Percentiles rank a stretch among this genome's conserved stretches.
These are phyloP conservation scores for Callorhinus ursinus DNA, from an alignment of 2,113 vertebrate species.

Conservation along the genomic window DNA sequence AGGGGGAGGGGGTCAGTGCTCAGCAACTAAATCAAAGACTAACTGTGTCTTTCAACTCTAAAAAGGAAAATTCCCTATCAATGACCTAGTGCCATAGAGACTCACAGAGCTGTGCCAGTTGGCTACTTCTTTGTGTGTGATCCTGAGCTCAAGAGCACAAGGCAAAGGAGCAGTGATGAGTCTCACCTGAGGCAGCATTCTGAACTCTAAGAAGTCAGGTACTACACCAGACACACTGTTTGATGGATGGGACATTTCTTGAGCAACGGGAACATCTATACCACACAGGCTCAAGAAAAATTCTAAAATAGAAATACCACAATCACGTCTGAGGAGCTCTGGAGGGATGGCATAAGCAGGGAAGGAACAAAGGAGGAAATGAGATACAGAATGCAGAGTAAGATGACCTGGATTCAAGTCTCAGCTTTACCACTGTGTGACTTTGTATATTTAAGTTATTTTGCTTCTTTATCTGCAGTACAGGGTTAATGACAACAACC, in stretches of 20 bases:
- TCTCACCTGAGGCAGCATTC: not conserved
- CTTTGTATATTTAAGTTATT: not conserved
- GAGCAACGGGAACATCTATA: not conserved
- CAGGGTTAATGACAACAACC: not conserved
- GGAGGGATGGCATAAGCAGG: not conserved
- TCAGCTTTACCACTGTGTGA: not conserved
- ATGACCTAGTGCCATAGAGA: not conserved
- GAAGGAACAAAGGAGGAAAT: not conserved
- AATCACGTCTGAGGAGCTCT: not conserved
- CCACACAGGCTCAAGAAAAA: not conserved
- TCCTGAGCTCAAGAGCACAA: not conserved
- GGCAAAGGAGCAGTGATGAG: not conserved
- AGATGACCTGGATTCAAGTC: not conserved
- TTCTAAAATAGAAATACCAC: not conserved
- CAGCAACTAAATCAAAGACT: slow-evolving; percentile 47
- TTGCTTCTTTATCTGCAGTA: not conserved
- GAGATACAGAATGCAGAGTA: not conserved
- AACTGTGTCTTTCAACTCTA: slow-evolving; percentile 13
- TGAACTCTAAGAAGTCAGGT: not conserved
- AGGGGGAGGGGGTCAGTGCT: not conserved
- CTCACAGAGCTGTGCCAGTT: not conserved
- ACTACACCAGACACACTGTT: not conserved
- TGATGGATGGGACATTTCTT: not conserved
- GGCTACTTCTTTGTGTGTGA: not conserved
- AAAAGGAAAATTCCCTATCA: not conserved